phyloP scores from a whole-genome alignment of 2,113 vertebrate genomes.

The rabbit (Oryctolagus cuniculus) region DNA sequence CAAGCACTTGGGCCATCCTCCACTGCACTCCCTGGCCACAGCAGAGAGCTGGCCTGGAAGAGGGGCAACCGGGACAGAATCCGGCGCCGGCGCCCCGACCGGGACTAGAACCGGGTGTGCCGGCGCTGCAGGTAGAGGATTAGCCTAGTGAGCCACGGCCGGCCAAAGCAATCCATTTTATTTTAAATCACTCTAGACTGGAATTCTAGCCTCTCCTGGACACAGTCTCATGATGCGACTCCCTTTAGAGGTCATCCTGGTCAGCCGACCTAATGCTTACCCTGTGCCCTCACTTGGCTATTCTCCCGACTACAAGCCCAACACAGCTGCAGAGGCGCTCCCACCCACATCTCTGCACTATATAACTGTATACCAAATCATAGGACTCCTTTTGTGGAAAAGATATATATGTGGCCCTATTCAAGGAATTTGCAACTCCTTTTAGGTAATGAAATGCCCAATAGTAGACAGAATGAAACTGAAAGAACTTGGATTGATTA shows the following conservation, averaged over 20 bases:
- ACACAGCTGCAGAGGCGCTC: background rate
- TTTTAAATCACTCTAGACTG: background rate
- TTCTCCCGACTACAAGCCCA: background rate
- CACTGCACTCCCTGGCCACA: too few species aligned
- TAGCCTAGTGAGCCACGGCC: too few species aligned
- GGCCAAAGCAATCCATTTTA: background rate
- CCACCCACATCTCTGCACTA: background rate
- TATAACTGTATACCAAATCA: background rate
- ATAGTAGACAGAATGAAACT: background rate
- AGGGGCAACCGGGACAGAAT: too few species aligned
- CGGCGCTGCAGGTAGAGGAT: too few species aligned
- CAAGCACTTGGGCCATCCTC: too few species aligned
- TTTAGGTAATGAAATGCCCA: conserved; percentile 11
- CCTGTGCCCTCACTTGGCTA: too few species aligned
- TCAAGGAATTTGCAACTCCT: background rate
- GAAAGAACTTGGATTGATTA: background rate
- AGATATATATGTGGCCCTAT: background rate
- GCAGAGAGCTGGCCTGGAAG: too few species aligned
- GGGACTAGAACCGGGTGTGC: too few species aligned
- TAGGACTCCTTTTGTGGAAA: conserved; percentile 23
- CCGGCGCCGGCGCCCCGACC: too few species aligned
- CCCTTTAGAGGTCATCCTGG: too few species aligned
- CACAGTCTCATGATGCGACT: background rate
- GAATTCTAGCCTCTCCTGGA: background rate
- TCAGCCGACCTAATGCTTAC: background rate